Evolutionary conservation across 1,140 invertebrate genomes (phyloP), one percentile per base, ranked within the genome.

Genomic region (Varroa destructor): DNA sequence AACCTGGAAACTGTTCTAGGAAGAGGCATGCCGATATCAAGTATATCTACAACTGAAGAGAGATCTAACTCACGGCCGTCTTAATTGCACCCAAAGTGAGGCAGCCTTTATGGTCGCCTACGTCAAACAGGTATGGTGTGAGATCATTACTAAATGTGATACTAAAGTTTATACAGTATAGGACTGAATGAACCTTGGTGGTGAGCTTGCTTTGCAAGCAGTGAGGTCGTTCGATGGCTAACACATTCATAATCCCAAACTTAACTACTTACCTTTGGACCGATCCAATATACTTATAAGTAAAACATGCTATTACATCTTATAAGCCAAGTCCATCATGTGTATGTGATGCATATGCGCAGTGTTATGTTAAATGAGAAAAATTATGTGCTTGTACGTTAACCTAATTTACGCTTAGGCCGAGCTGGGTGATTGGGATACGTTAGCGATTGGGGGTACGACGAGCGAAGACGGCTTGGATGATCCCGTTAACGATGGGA

Each of bases 1-100:
- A 25, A 25, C 25, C 25, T 25, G 25, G 40, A 1, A 10, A n/a
- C 25, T 5, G 36, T 74, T 77, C n/a, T 74, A 84, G 83, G 75
- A 67, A 37, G 61, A 67, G 14, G 14, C 61, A n/a, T 43, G 40
- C 12, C 40, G 61, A 67, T 94, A 95, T 81, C 90, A 92, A 80
- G 85, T 96, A 76, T 97, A 93, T 80, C 85, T 96, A 71, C 94
- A 97, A 79, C 81, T 97, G 71, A 90, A 94, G 81, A 84, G 94
- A 79, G 95, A 98, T 82, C 84, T 98, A 70, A 82, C 91, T 37
- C 93, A 97, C 83, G 93, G 94, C 3, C 85, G 94, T 73, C 83
- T 98, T 42, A 91, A 94, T 80, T 96, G 93, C 80, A 89, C 89
- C 55, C 81, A 79, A 56, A 87, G 88, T 75, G 93, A 96, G 79